A percentile compares a stretch with the other conserved stretches of the same genome.
Conservation (phyloP, 2,888 invertebrate species). For the Pandemis corylana region DNA sequence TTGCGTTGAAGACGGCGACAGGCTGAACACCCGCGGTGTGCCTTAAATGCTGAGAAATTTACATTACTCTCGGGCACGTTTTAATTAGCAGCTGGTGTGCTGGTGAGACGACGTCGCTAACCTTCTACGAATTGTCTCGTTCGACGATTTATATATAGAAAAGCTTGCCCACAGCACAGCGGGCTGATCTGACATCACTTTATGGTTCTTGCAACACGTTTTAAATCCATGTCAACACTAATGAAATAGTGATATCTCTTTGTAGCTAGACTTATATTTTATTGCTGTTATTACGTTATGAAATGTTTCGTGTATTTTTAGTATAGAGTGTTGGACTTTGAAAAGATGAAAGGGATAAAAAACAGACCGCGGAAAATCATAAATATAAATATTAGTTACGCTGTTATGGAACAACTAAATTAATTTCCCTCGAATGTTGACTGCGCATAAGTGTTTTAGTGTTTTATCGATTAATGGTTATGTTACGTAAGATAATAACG, state of each 20-base stretch:
- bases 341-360: conserved; percentile 27
- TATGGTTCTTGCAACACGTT: conserved; percentile 19
- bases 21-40: conserved; percentile 52
- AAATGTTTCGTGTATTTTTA: conserved; percentile 23
- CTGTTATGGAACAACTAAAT: not conserved
- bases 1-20: conserved; percentile 60
- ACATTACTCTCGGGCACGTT: conserved; percentile 60
- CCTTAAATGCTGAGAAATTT: conserved; percentile 66
- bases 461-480: conserved; percentile 23
- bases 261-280: conserved; percentile 25
- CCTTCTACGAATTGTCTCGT: conserved; percentile 15
- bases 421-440: conserved; percentile 1
- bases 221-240: conserved; percentile 30
- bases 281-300: conserved; percentile 19
- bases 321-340: not conserved
- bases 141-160: conserved; percentile 50
- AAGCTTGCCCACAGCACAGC: conserved; percentile 42
- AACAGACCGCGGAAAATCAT: conserved; percentile 16
- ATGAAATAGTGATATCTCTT: conserved; percentile 36
- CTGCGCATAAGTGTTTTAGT: conserved; percentile 6
- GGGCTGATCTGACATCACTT: conserved; percentile 11
- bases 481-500: conserved; percentile 26
- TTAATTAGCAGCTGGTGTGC: conserved; percentile 60
- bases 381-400: not conserved
- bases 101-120: conserved; percentile 45